Evolutionary conservation across 2,888 invertebrate species (phyloP).

Genomic region (Eristalis intricaria): DNA sequence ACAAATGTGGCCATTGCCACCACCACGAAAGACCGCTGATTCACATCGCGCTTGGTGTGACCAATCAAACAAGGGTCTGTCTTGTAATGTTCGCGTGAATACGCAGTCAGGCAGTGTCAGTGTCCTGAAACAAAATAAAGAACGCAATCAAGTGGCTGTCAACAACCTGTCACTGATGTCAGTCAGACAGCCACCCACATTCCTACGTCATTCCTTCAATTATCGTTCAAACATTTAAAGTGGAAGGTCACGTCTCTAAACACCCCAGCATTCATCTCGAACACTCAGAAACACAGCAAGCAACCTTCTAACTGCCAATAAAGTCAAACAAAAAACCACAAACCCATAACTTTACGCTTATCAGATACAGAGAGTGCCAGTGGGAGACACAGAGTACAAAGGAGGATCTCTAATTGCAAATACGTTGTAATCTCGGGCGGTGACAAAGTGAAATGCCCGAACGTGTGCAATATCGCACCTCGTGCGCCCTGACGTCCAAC

Average conservation of each 20-base stretch:
- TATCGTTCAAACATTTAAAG: background rate
- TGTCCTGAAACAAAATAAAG: background rate
- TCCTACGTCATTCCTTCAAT: background rate
- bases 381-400: background rate
- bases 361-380: background rate
- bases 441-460: background rate
- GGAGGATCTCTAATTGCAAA: background rate
- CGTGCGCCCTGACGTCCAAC: background rate
- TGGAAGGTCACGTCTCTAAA: background rate
- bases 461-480: background rate
- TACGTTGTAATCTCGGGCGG: background rate
- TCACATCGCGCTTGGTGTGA: background rate
- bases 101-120: background rate
- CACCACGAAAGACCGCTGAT: background rate
- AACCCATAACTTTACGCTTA: too few species aligned
- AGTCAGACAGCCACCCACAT: background rate
- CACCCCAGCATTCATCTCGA: background rate
- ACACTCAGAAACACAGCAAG: background rate
- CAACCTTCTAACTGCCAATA: background rate
- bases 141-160: background rate
- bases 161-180: background rate
- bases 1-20: too few species aligned
- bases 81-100: background rate
- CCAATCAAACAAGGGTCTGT: background rate
- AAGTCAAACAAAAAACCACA: background rate